Base-by-base conservation (phyloP, 2,888 invertebrate genomes). In the Torymus auratus region DNA sequence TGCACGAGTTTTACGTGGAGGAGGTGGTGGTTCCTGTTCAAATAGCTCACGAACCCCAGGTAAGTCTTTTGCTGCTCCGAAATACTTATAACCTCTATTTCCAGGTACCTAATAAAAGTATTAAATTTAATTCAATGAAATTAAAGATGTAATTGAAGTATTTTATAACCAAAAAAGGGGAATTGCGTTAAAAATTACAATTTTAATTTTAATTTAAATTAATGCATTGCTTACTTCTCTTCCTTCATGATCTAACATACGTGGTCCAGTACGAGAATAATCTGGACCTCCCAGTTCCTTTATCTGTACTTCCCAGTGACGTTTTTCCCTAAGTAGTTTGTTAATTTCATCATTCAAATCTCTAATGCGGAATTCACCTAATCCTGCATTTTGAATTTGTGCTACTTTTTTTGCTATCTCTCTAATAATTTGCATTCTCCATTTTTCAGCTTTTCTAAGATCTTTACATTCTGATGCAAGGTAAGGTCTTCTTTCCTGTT, bases 291-390 rank as follows among this genome's bases (percentile, higher is more conserved):
- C 99, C 0, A 99, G 92, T 81, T 98, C 95, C 85, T 96, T 95
- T 84, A 99, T 99, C 89, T 99, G 96, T 73, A 96, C 96, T 89
- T 99, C 99, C 99, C 99, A 99, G 89, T 99, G 98, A 0, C 98
- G 94, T 89, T 99, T 99, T 89, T 99, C 98, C 67, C 99, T 93
- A 81, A 99, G 93, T 83, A 99, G 91, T 91, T 99, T 99, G 91
- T 99, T 99, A 85, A 99, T 99, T 91, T 99, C 99, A 92, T 99
- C 99, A 91, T 99, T 99, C 23, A 99, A 92, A 90, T 99, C 99
- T 15, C 99, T 94, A 83, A 99, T 97, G 28, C 99, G 95, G 90
- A 99, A 99, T 91, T 99, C 99, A 2, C 99, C 99, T n/a, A 99
- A 93, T 79, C 99, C 99, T 84, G 99, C 98, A 92, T 99, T 99